A percentile compares a stretch with the other conserved stretches of the same genome.
Conservation (phyloP, 2,113 vertebrate species). For the Oreochromis aureus region DNA sequence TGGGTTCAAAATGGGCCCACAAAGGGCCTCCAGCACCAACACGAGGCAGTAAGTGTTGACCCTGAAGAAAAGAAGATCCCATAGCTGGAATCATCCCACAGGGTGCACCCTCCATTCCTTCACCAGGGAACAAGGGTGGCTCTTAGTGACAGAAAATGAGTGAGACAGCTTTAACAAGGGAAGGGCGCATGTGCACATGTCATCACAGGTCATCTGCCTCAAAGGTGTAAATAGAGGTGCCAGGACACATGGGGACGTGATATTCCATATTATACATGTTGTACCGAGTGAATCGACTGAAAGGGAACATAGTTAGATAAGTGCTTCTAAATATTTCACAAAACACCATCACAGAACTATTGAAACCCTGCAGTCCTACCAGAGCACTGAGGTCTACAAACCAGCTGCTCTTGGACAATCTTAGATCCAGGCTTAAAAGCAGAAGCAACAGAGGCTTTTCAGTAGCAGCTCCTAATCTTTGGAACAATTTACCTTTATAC, state of each 20-base stretch:
- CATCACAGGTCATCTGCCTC: neutral
- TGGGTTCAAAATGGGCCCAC: neutral
- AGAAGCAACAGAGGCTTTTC: neutral
- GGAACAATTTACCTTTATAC: neutral
- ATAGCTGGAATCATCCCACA: neutral
- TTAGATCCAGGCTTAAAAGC: neutral
- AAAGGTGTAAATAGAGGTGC: neutral
- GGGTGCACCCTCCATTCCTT: neutral
- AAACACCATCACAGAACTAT: neutral
- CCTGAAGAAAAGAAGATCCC: neutral
- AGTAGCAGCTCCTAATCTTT: neutral
- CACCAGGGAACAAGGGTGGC: neutral
- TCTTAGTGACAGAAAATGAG: neutral
- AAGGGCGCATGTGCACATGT: neutral
- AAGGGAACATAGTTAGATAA: neutral
- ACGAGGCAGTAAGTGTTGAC: neutral
- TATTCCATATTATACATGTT: neutral
- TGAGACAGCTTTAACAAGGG: neutral
- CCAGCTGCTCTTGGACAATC: neutral
- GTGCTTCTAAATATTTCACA: neutral
- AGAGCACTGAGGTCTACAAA: neutral
- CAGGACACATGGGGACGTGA: neutral
- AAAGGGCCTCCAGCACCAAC: neutral
- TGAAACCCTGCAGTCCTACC: neutral
- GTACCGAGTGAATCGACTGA: neutral